Percentiles rank a stretch among this genome's conserved stretches.
Conservation (phyloP, 2,113 vertebrate genomes). For the Vanacampus margaritifer region DNA sequence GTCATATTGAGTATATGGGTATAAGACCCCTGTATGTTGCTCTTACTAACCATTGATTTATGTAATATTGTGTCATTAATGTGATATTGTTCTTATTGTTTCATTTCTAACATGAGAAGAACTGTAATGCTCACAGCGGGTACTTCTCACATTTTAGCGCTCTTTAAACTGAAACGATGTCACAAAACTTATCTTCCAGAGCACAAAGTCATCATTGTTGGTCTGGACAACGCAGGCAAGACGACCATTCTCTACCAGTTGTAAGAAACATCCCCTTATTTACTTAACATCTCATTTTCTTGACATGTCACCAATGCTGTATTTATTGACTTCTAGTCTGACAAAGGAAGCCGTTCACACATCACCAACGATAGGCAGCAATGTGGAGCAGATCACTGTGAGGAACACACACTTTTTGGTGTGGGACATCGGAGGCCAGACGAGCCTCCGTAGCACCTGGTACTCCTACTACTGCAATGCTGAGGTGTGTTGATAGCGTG, state of each 20-base stretch:
- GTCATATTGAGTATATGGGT: background rate
- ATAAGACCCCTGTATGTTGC: background rate
- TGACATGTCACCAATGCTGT: background rate
- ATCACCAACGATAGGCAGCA: slow-evolving; percentile 81
- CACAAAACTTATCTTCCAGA: slow-evolving; percentile 58
- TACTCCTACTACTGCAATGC: slow-evolving; percentile 78
- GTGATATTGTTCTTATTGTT: too few relatives aligned
- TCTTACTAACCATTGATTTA: background rate
- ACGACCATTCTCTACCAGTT: slow-evolving; percentile 84
- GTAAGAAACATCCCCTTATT: slow-evolving; percentile 60
- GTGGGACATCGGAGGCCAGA: slow-evolving; percentile 84
- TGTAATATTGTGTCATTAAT: background rate
- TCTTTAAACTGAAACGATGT: background rate
- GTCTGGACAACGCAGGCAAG: slow-evolving; percentile 83
- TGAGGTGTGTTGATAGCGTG: slow-evolving; percentile 64
- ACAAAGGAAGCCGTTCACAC: slow-evolving; percentile 82
- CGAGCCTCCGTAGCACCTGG: slow-evolving; percentile 78
- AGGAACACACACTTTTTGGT: slow-evolving; percentile 80
- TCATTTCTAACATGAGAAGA: too few relatives aligned
- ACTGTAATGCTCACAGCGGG: background rate
- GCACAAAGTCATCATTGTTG: slow-evolving; percentile 83
- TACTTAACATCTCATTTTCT: too few relatives aligned
- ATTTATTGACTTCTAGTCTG: slow-evolving; percentile 57
- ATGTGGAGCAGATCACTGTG: slow-evolving; percentile 79
- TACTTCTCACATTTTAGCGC: background rate